A percentile compares a stretch with the other conserved stretches of the same genome.
phyloP scores from a whole-genome alignment of 2,888 invertebrate species.

The Arctia plantaginis region DNA sequence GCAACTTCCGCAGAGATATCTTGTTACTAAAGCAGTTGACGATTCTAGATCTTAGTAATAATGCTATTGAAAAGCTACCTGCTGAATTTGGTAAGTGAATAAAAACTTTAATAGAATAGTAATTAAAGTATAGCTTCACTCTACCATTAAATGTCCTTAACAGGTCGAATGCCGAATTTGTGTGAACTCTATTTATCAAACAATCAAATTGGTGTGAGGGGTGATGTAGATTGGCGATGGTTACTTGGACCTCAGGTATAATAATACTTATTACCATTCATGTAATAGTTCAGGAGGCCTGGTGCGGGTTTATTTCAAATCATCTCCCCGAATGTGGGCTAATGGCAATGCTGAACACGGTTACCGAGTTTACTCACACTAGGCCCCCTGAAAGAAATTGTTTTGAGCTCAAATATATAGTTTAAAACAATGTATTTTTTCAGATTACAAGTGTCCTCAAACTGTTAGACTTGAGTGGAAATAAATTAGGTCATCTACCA shows the following conservation, averaged over 20 bases:
- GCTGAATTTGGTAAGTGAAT: conserved; percentile 87
- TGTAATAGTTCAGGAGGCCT: no score
- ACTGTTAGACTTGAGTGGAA: conserved; percentile 88
- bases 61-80: conserved; percentile 90
- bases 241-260: conserved; percentile 81
- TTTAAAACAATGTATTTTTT: conserved; percentile 22
- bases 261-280: neutral
- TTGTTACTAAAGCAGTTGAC: conserved; percentile 88
- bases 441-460: conserved; percentile 84
- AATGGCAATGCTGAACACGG: no score
- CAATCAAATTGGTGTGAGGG: conserved; percentile 87
- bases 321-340: no score
- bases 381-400: no score
- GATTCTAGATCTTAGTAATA: conserved; percentile 89
- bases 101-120: neutral
- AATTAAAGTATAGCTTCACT: conserved; percentile 4
- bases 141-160: conserved; percentile 33
- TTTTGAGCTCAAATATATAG: neutral
- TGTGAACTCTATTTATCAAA: conserved; percentile 88
- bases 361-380: no score
- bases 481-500: conserved; percentile 86
- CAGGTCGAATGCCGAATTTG: conserved; percentile 85
- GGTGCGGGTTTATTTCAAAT: neutral
- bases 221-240: conserved; percentile 89
- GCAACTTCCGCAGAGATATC: conserved; percentile 90